A percentile compares a stretch with the other conserved stretches of the same genome.
Evolutionary conservation across 2,888 invertebrate genomes (phyloP).

Genomic region (Noctuana brunneofusca): DNA sequence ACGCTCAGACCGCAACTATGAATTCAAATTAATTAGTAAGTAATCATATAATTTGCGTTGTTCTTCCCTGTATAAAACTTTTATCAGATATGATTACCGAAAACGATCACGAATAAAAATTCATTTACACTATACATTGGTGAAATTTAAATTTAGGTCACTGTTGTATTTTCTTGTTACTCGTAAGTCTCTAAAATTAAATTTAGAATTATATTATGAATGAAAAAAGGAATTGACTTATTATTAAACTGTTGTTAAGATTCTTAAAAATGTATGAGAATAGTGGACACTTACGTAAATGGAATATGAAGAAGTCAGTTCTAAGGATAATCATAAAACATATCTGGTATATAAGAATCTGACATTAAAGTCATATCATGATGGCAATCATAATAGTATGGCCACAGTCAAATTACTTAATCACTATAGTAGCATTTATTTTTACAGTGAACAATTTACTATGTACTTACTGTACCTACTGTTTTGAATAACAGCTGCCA

Average conservation of each 20-base stretch:
- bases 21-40: too few relatives aligned
- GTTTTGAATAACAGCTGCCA: conserved; percentile 28
- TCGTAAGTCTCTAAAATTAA: conserved; percentile 6
- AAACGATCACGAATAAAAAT: not conserved
- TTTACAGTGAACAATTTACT: not conserved
- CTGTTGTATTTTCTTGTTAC: conserved; percentile 1
- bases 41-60: too few relatives aligned
- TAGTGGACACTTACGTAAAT: conserved; percentile 13
- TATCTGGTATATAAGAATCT: conserved; percentile 42
- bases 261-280: conserved; percentile 16
- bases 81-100: not conserved
- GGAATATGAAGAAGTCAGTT: conserved; percentile 25
- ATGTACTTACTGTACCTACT: not conserved
- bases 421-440: not conserved
- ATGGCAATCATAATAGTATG: conserved; percentile 5
- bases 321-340: conserved; percentile 45
- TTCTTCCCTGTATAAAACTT: too few relatives aligned
- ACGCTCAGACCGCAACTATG: too few relatives aligned
- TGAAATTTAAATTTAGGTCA: not conserved
- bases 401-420: conserved; percentile 19
- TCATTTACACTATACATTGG: not conserved
- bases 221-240: conserved; percentile 65
- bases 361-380: conserved; percentile 38
- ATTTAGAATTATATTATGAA: conserved; percentile 35
- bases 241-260: conserved; percentile 26